Percentiles rank a stretch among this genome's conserved stretches.
These are phyloP conservation scores for Acrocephalus kingi DNA, from an alignment of 2,113 vertebrate species.

Conservation along the genomic window DNA sequence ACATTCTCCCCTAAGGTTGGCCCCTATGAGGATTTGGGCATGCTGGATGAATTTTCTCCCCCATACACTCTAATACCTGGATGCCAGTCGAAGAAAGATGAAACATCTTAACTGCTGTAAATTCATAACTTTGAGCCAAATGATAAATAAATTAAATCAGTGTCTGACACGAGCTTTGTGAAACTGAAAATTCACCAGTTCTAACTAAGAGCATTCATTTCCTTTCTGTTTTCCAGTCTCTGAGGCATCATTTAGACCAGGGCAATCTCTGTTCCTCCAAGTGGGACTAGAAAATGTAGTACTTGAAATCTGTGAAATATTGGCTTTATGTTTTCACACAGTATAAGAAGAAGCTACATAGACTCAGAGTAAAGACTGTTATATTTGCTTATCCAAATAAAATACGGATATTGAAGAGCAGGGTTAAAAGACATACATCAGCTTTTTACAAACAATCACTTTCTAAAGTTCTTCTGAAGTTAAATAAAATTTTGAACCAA, in stretches of 20 bases:
- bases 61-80: not conserved
- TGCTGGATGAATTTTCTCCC: not conserved
- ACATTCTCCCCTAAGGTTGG: not conserved
- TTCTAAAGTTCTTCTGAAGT: not conserved
- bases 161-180: not conserved
- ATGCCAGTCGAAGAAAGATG: not conserved
- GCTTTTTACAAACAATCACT: not conserved
- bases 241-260: not conserved
- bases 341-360: not conserved
- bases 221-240: not conserved
- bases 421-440: not conserved
- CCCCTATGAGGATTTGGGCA: not conserved
- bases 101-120: not conserved
- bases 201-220: not conserved
- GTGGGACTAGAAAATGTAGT: not conserved
- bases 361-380: not conserved
- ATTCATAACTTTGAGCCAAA: not conserved
- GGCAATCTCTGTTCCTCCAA: not conserved
- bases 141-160: not conserved
- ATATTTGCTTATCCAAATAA: not conserved
- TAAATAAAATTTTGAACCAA: not conserved
- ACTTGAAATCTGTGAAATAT: not conserved
- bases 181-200: not conserved
- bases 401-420: not conserved
- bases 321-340: not conserved